A percentile compares a stretch with the other conserved stretches of the same genome.
Evolutionary conservation across 2,888 invertebrate genomes (phyloP).

Genomic region (Troglohyphantes excavatus): DNA sequence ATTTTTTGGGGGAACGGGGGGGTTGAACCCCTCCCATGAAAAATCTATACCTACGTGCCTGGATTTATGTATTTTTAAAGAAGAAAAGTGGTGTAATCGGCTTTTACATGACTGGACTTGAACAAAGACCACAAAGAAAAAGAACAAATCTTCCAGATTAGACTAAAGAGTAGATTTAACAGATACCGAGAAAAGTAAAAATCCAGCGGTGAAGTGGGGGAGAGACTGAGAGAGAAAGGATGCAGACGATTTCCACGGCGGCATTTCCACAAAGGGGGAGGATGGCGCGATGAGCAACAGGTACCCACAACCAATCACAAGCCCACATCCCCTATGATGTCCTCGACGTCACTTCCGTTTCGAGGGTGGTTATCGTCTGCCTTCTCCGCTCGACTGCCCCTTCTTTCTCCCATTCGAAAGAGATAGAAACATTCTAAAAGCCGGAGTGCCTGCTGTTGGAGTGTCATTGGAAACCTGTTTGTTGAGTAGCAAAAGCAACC

Average conservation of each 20-base stretch:
- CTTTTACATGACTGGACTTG: too few species aligned
- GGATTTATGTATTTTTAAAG: too few species aligned
- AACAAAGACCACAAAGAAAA: too few species aligned
- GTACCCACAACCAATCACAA: slow-evolving; percentile 32
- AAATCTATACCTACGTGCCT: too few species aligned
- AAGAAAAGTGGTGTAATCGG: too few species aligned
- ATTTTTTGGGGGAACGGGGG: too few species aligned
- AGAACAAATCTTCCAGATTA: too few species aligned
- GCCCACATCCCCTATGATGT: slow-evolving; percentile 19
- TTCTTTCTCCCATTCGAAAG: background rate
- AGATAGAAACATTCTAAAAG: background rate
- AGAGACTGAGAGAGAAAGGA: background rate
- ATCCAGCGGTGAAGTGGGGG: too few species aligned
- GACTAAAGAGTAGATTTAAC: too few species aligned
- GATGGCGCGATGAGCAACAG: slow-evolving; percentile 28
- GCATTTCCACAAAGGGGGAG: slow-evolving; percentile 36
- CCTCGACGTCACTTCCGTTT: slow-evolving; percentile 38
- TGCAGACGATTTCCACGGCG: background rate
- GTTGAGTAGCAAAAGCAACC: background rate
- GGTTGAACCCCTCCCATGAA: too few species aligned
- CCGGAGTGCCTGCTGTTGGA: background rate
- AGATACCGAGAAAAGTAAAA: too few species aligned
- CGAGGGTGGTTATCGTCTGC: slow-evolving; percentile 38
- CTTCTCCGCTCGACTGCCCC: background rate
- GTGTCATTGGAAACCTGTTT: slow-evolving; percentile 23